Conservation (phyloP, 2,113 vertebrate species). For the Ailuropoda melanoleuca region DNA sequence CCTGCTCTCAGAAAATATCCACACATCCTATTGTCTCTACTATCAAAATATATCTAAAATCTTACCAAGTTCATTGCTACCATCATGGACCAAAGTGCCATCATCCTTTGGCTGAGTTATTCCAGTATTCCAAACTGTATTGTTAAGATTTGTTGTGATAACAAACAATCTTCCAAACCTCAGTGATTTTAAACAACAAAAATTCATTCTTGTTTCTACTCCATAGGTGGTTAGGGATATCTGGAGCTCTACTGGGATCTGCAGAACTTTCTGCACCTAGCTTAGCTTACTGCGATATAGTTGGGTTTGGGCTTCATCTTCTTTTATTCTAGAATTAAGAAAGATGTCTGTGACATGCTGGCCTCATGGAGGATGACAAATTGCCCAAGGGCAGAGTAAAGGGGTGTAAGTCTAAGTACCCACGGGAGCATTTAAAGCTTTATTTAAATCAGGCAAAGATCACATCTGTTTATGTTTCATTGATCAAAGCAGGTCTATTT, state of each 20-base stretch:
- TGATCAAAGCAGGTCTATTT: background rate
- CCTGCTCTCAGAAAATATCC: background rate
- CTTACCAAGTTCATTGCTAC: background rate
- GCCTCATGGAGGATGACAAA: background rate
- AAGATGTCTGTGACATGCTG: background rate
- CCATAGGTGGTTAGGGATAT: accelerated
- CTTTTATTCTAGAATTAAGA: background rate
- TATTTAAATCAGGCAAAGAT: background rate
- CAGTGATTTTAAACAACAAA: background rate
- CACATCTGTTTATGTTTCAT: background rate
- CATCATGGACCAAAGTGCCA: background rate
- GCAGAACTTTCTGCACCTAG: accelerated
- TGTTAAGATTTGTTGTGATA: background rate
- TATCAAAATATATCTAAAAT: background rate
- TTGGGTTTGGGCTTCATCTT: background rate
- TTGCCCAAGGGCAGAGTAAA: background rate
- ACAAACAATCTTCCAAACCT: background rate
- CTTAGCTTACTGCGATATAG: background rate
- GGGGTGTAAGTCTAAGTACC: background rate
- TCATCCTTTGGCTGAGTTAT: background rate
- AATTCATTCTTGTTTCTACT: background rate
- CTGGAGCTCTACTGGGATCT: background rate
- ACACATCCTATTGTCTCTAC: background rate
- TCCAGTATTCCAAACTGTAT: background rate
- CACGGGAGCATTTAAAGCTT: background rate